Evolutionary conservation across 2,797 vertebrate species (phyloP).

Genomic region (Sebastes taczanowskii): DNA sequence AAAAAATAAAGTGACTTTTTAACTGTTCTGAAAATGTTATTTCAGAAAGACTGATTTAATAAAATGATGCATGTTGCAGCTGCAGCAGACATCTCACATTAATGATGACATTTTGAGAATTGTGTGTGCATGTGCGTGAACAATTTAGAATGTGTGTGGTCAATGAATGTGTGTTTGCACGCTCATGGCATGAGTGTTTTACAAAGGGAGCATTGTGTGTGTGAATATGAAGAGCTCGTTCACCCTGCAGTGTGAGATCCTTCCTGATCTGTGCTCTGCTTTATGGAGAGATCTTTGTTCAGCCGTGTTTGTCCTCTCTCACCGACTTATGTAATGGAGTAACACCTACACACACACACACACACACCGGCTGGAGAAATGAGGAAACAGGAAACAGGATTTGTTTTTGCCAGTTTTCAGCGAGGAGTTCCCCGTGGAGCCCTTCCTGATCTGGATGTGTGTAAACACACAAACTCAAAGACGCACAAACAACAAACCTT

Average conservation of each 20-base stretch:
- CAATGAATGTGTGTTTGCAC: not conserved
- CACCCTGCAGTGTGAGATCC: not conserved
- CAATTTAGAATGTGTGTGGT: not conserved
- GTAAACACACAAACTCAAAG: slow-evolving; percentile 22
- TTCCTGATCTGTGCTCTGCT: slow-evolving; percentile 21
- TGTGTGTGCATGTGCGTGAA: not conserved
- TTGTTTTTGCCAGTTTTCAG: slow-evolving; percentile 50
- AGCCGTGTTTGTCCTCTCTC: slow-evolving; percentile 34
- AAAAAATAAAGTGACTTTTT: not conserved
- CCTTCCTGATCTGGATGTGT: slow-evolving; percentile 37
- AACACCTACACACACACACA: not conserved
- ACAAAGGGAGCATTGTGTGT: not conserved
- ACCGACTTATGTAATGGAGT: slow-evolving; percentile 54
- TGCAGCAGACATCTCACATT: not conserved
- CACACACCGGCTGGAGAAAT: slow-evolving; percentile 19
- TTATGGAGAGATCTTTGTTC: slow-evolving; percentile 25
- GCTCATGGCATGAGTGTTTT: not conserved
- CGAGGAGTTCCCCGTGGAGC: slow-evolving; percentile 22
- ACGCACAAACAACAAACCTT: not conserved
- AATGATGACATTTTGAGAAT: not conserved
- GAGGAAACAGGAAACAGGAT: slow-evolving; percentile 67
- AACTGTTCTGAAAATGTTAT: not conserved
- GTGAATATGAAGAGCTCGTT: not conserved
- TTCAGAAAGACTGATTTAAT: not conserved
- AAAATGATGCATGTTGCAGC: not conserved